Evolutionary conservation across 2,888 invertebrate species (phyloP).

Genomic region (Muschampia plurimacula): DNA sequence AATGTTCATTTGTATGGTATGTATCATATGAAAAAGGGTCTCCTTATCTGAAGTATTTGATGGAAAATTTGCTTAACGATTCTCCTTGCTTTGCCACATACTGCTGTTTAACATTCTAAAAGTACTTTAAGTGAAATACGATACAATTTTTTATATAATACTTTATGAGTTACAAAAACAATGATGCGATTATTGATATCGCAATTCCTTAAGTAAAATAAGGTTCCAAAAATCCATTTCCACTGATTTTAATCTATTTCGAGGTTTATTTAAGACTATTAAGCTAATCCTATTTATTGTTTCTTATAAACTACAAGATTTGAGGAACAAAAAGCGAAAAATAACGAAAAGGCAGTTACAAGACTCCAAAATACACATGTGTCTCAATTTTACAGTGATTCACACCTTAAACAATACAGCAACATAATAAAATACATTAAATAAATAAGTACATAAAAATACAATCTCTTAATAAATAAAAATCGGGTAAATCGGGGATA

Average conservation of each 20-base stretch:
- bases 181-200: too few relatives aligned
- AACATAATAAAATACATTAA: slow-evolving; percentile 14
- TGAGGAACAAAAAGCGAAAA: slow-evolving; percentile 19
- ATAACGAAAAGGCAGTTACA: slow-evolving; percentile 17
- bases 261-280: background rate
- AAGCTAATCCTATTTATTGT: background rate
- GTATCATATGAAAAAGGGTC: too few relatives aligned
- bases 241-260: background rate
- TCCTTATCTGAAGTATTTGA: too few relatives aligned
- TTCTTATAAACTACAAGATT: slow-evolving; percentile 17
- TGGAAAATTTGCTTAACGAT: too few relatives aligned
- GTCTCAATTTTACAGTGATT: slow-evolving; percentile 21
- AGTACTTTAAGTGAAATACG: too few relatives aligned
- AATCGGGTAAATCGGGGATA: background rate
- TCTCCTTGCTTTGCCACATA: too few relatives aligned
- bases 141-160: too few relatives aligned
- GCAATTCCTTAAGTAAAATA: background rate
- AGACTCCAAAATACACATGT: slow-evolving; percentile 11
- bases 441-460: slow-evolving; percentile 28
- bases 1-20: too few relatives aligned
- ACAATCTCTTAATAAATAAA: slow-evolving; percentile 13
- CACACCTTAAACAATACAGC: slow-evolving; percentile 24
- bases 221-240: background rate
- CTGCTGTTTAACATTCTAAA: too few relatives aligned
- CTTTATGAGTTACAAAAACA: too few relatives aligned